Evolutionary conservation across 1,140 invertebrate species (phyloP).

Genomic region (Hesperophylax magnus): DNA sequence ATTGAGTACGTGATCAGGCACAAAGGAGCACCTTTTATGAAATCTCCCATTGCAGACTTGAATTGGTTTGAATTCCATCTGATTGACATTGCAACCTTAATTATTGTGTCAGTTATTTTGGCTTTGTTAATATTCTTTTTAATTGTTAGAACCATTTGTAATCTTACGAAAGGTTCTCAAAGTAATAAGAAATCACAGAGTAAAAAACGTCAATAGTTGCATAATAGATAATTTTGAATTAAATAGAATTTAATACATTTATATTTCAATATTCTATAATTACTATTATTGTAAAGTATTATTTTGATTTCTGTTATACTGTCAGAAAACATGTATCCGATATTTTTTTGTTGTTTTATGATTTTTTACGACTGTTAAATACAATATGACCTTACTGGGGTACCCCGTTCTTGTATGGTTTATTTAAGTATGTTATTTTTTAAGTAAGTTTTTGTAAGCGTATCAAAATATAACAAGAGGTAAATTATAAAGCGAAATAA

Average conservation of each 20-base stretch:
- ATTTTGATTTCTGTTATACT: too few relatives aligned
- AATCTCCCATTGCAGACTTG: slow-evolving; percentile 38
- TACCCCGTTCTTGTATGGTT: too few relatives aligned
- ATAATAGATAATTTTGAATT: background rate
- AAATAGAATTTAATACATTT: background rate
- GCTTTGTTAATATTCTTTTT: background rate
- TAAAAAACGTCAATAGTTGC: background rate
- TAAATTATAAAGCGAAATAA: too few relatives aligned
- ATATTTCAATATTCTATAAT: too few relatives aligned
- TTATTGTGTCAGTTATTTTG: background rate
- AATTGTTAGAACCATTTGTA: background rate
- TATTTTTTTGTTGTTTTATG: too few relatives aligned
- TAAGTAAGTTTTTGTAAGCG: too few relatives aligned
- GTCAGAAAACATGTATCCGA: too few relatives aligned
- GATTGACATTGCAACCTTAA: slow-evolving; percentile 21
- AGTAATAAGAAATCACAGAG: background rate
- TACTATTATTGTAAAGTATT: too few relatives aligned
- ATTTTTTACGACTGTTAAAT: too few relatives aligned
- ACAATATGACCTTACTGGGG: too few relatives aligned
- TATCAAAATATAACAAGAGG: too few relatives aligned
- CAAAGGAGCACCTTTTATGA: slow-evolving; percentile 61
- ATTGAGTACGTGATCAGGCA: slow-evolving; percentile 69
- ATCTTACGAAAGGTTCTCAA: background rate
- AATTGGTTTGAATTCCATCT: slow-evolving; percentile 37
- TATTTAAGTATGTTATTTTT: too few relatives aligned